These are phyloP conservation scores for Todiramphus chloris DNA, from an alignment of 2,113 vertebrate species.

Conservation along the genomic window DNA sequence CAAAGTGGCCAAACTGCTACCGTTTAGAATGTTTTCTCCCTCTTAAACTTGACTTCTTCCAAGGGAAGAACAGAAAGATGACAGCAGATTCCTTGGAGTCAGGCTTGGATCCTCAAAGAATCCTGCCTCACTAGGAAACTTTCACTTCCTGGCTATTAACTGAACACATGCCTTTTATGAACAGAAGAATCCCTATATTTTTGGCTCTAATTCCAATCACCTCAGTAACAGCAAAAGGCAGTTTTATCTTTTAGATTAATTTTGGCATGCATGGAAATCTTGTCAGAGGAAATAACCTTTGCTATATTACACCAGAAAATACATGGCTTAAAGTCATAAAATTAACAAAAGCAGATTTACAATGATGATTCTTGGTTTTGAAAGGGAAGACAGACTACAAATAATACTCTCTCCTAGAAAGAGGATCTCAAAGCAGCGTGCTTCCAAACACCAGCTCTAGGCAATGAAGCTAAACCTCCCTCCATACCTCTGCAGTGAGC, in stretches of 20 bases:
- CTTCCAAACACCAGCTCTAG: neutral
- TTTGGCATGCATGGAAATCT: neutral
- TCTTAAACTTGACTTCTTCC: neutral
- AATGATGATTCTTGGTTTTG: neutral
- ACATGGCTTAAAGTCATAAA: neutral
- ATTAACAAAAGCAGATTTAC: slow-evolving; percentile 12
- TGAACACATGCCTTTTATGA: neutral
- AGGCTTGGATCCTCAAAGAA: slow-evolving; percentile 31
- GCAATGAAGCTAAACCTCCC: neutral
- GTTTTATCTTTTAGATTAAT: neutral
- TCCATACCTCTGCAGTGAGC: neutral
- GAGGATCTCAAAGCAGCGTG: neutral
- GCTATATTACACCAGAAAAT: neutral
- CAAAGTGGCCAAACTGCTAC: neutral
- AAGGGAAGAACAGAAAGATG: slow-evolving; percentile 4
- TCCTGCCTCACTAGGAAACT: neutral
- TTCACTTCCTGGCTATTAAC: neutral
- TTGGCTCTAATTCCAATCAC: neutral
- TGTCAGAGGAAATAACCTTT: slow-evolving; percentile 10
- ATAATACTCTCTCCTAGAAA: neutral
- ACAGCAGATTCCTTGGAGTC: slow-evolving; percentile 30
- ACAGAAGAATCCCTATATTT: neutral
- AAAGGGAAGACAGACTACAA: neutral
- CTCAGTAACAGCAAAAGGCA: neutral
- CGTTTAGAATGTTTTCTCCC: neutral